Percentiles rank a stretch among this genome's conserved stretches.
Conservation (phyloP, 1,140 invertebrate species). For the Lycorma delicatula region DNA sequence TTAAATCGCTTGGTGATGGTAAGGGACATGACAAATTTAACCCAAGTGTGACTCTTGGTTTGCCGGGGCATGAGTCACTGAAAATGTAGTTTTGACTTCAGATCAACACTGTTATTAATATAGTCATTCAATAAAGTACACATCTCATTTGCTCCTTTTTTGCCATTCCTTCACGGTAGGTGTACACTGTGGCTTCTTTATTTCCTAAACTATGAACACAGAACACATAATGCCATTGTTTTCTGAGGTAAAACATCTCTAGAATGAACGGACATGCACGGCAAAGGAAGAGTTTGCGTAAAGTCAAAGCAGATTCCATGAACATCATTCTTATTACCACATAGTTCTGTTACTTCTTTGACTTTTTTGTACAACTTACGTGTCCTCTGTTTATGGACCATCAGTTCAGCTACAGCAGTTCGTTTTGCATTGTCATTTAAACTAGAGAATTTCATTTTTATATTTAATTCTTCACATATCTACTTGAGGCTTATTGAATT, state of each 20-base stretch:
- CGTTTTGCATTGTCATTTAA: slow-evolving; percentile 27
- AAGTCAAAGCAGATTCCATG: slow-evolving; percentile 31
- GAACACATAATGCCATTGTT: slow-evolving; percentile 28
- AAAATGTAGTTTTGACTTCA: slow-evolving; percentile 24
- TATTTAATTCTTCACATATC: slow-evolving; percentile 28
- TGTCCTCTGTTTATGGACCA: slow-evolving; percentile 24
- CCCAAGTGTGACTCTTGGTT: slow-evolving; percentile 18
- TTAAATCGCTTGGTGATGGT: slow-evolving; percentile 12
- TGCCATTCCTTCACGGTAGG: slow-evolving; percentile 28
- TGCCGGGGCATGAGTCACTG: slow-evolving; percentile 10
- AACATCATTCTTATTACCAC: slow-evolving; percentile 17
- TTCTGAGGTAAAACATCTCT: too few species aligned
- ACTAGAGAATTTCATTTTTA: slow-evolving; percentile 10
- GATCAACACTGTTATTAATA: slow-evolving; percentile 22
- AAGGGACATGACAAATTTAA: slow-evolving; percentile 12
- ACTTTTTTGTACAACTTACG: slow-evolving; percentile 30
- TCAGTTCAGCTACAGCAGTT: slow-evolving; percentile 28
- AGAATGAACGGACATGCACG: slow-evolving; percentile 21
- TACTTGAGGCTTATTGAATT: slow-evolving; percentile 29
- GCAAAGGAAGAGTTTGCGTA: slow-evolving; percentile 32
- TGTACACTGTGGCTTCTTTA: slow-evolving; percentile 22
- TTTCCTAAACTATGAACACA: slow-evolving; percentile 28
- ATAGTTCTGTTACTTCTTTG: slow-evolving; percentile 22
- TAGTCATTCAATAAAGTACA: slow-evolving; percentile 26
- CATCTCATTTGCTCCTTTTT: slow-evolving; percentile 27